Evolutionary conservation across 1,140 invertebrate genomes (phyloP).

Genomic region (Ips nitidus): DNA sequence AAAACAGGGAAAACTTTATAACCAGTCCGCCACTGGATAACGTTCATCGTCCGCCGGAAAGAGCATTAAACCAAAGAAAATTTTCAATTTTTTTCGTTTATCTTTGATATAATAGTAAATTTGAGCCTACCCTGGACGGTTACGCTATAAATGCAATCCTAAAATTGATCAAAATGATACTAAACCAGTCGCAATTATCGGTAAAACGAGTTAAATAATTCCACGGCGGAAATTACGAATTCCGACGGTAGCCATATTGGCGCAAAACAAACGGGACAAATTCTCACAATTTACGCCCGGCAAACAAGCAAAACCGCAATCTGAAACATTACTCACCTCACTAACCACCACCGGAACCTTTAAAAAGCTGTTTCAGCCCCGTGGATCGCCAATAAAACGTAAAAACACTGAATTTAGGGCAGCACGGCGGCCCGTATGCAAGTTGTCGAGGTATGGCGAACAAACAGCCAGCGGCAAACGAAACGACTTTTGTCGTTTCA

Average conservation of each 20-base stretch:
- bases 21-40: conserved; percentile 23
- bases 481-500: too few species aligned
- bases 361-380: too few species aligned
- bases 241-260: conserved; percentile 53
- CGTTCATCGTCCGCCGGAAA: conserved; percentile 21
- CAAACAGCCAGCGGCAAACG: too few species aligned
- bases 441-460: too few species aligned
- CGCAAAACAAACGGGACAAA: conserved; percentile 38
- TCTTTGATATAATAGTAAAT: not conserved
- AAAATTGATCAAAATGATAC: not conserved
- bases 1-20: conserved; percentile 7
- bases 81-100: not conserved
- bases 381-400: too few species aligned
- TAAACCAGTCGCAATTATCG: not conserved
- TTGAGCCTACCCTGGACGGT: not conserved
- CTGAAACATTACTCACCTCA: too few species aligned
- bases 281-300: not conserved
- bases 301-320: not conserved
- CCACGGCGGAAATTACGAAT: conserved; percentile 32
- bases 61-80: not conserved
- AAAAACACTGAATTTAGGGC: too few species aligned
- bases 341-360: too few species aligned
- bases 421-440: too few species aligned
- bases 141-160: not conserved
- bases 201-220: not conserved